phyloP scores from a whole-genome alignment of 2,888 invertebrate genomes.

The Limnephilus lunatus region DNA sequence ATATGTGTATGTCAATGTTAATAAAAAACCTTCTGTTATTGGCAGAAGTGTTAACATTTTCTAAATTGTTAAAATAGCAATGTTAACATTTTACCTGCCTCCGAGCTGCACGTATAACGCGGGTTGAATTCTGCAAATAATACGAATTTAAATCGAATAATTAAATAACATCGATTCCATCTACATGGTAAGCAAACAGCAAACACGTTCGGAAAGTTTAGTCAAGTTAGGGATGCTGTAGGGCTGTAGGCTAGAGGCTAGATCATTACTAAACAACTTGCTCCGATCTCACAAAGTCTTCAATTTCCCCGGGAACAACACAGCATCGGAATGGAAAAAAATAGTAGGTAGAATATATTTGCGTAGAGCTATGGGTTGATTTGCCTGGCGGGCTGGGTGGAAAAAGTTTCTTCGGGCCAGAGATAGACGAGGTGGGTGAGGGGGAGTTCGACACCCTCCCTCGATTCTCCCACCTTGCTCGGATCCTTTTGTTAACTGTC shows the following conservation, averaged over 20 bases:
- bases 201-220: not conserved
- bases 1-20: too few relatives aligned
- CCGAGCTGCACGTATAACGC: not conserved
- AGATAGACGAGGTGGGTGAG: not conserved
- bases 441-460: not conserved
- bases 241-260: not conserved
- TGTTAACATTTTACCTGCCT: not conserved
- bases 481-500: not conserved
- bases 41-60: not conserved
- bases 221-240: not conserved
- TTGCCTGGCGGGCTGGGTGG: not conserved
- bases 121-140: not conserved
- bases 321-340: not conserved
- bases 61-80: too few relatives aligned
- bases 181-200: not conserved
- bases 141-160: not conserved
- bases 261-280: not conserved
- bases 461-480: not conserved
- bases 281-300: not conserved
- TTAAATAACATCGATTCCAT: not conserved
- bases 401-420: not conserved
- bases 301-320: not conserved
- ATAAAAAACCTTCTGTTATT: too few relatives aligned
- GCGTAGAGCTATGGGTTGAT: not conserved
- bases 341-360: not conserved